Percentiles rank a stretch among this genome's conserved stretches.
These are phyloP conservation scores for Plectropomus leopardus DNA, from an alignment of 2,113 vertebrate genomes.

Conservation along the genomic window DNA sequence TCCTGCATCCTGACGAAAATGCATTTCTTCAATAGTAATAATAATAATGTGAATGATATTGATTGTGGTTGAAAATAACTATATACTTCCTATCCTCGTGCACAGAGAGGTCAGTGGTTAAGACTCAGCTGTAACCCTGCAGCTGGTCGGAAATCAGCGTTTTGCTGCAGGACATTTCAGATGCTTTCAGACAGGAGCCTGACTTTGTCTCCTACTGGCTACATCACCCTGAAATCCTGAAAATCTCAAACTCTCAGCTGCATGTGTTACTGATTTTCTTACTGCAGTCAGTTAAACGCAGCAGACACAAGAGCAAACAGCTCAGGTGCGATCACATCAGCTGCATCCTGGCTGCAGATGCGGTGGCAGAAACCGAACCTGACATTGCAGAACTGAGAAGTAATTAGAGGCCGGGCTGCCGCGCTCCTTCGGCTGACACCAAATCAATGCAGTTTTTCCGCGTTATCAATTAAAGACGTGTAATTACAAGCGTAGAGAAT, in stretches of 20 bases:
- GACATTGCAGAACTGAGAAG: slow-evolving; percentile 83
- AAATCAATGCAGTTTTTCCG: slow-evolving; percentile 87
- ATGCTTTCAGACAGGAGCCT: too few relatives aligned
- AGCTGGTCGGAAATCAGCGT: not conserved
- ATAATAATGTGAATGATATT: not conserved
- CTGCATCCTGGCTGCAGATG: slow-evolving; percentile 31
- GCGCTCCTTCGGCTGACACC: slow-evolving; percentile 76
- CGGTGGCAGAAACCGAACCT: slow-evolving; percentile 68
- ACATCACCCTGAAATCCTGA: not conserved
- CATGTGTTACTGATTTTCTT: not conserved
- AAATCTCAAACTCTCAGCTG: not conserved
- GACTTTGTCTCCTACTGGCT: not conserved
- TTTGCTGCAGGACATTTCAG: not conserved
- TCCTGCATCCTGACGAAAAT: not conserved
- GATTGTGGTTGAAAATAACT: not conserved
- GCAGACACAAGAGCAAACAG: slow-evolving; percentile 8
- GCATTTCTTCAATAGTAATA: not conserved
- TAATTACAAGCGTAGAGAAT: slow-evolving; percentile 85
- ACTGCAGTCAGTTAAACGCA: not conserved
- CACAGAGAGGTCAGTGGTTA: not conserved
- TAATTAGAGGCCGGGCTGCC: slow-evolving; percentile 77
- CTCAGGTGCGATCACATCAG: slow-evolving; percentile 63
- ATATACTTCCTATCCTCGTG: too few relatives aligned
- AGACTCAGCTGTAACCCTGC: too few relatives aligned
- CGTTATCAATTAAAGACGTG: slow-evolving; percentile 88